Base-by-base conservation (phyloP, 2,888 invertebrate species). In the Pandemis heparana region DNA sequence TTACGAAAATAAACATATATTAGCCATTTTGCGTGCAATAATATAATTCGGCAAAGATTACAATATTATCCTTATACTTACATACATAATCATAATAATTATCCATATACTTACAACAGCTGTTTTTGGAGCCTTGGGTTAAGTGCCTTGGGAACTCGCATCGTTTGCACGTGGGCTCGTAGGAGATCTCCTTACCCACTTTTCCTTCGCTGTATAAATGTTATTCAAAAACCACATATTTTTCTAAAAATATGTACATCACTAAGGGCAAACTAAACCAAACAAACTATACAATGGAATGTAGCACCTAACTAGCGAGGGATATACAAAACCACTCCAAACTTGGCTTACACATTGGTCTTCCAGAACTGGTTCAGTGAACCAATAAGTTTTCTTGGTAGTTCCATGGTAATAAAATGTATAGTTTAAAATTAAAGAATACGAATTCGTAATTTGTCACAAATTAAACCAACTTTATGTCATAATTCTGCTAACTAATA, bases 361-460 rank as follows among this genome's bases (percentile, higher is more conserved):
- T 92, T 89, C 94, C 93, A 94, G 83, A 91, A 87, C 74, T 81
- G 81, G 68, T 89, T 86, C 23, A 91, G 18, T 38, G 85, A 80
- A 70, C 78, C 78, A 75, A 87, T 78, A 43, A 80, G 56, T 79
- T 81, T 84, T 53, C 76, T 80, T 41, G 82, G 75, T 61, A 81
- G 64, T 72, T 81, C 78, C 83, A 85, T 85, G 46, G 16, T 18
- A 12, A 51, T 32, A 23, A 23, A 70, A 67, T 14, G 56, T 32
- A 32, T 56, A 70, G 71, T 74, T 77, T 77, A n/a, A 23, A 46
- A 61, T 12, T 48, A 12, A 61, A 18, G 10, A 7, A 39, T 70
- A 32, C 18, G 3, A 48, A 10, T 73, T 32, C 16, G 12, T n/a
- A 41, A 38, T 18, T 61, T 6, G 6, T 56, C 6, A n/a, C 9